A percentile compares a stretch with the other conserved stretches of the same genome.
Evolutionary conservation across 1,140 invertebrate species (phyloP).

Genomic region (Drosophila teissieri): DNA sequence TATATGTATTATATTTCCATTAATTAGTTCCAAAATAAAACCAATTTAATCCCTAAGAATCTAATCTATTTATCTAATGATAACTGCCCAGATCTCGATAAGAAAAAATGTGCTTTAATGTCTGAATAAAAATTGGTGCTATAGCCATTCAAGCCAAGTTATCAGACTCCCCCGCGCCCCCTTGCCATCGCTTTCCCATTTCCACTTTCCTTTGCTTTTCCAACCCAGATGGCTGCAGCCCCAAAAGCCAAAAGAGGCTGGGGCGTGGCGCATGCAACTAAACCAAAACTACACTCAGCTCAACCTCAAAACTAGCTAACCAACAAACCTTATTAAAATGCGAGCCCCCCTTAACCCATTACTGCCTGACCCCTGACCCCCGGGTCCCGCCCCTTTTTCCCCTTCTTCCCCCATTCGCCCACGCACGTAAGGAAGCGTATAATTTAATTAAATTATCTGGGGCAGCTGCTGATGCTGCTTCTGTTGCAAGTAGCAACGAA

Average conservation of each 20-base stretch:
- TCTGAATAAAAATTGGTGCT: conserved; percentile 1
- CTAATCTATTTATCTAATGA: not conserved
- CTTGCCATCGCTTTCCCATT: not conserved
- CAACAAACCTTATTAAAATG: conserved; percentile 81
- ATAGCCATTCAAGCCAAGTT: conserved; percentile 4
- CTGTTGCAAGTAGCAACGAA: conserved; percentile 71
- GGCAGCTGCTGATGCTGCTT: conserved; percentile 66
- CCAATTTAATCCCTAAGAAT: too few relatives aligned
- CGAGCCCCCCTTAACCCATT: conserved; percentile 58
- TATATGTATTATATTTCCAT: too few relatives aligned
- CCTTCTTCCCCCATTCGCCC: conserved; percentile 5
- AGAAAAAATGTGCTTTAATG: not conserved
- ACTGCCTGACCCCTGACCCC: conserved; percentile 31
- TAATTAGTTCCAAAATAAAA: too few relatives aligned
- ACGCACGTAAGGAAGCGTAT: conserved; percentile 78
- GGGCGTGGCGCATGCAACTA: conserved; percentile 60
- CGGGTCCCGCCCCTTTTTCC: not conserved
- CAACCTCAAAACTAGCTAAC: conserved; percentile 80
- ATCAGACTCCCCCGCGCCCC: not conserved
- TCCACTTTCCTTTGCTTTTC: conserved; percentile 39
- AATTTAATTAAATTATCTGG: conserved; percentile 83
- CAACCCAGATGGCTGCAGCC: conserved; percentile 66
- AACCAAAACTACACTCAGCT: conserved; percentile 79
- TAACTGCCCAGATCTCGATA: not conserved
- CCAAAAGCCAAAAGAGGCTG: conserved; percentile 61